Conservation (phyloP, 2,888 invertebrate species). For the Chromoteleia sp. region DNA sequence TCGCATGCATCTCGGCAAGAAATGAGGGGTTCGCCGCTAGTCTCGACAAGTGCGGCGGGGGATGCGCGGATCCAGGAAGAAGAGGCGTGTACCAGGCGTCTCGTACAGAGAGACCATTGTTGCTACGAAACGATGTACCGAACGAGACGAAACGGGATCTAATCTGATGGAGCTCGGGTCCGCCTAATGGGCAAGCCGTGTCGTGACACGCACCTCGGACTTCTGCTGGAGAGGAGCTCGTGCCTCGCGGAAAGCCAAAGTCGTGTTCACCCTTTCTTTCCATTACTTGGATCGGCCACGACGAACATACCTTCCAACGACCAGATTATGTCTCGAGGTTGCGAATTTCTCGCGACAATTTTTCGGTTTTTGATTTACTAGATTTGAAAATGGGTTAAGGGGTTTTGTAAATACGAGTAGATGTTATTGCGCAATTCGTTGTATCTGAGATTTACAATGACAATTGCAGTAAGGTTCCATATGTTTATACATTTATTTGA, state of each 20-base stretch:
- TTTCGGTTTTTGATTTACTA: conserved; percentile 5
- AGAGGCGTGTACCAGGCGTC: conserved; percentile 52
- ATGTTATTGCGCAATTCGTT: no score
- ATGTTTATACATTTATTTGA: no score
- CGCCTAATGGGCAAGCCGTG: conserved; percentile 85
- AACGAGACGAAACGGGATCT: conserved; percentile 80
- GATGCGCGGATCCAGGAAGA: conserved; percentile 77
- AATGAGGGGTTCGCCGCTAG: conserved; percentile 48
- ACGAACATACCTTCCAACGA: conserved; percentile 29
- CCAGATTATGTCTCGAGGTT: conserved; percentile 30
- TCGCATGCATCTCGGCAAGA: conserved; percentile 59
- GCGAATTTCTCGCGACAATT: conserved; percentile 30
- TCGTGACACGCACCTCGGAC: conserved; percentile 83
- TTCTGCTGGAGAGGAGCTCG: conserved; percentile 73
- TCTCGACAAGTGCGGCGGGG: conserved; percentile 35
- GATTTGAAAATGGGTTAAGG: neutral
- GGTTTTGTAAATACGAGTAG: no score
- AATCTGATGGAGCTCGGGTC: conserved; percentile 83
- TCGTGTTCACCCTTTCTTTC: conserved; percentile 78
- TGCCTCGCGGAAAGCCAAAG: conserved; percentile 79
- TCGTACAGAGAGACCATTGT: conserved; percentile 64
- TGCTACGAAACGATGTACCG: conserved; percentile 64
- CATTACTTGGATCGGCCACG: conserved; percentile 27
- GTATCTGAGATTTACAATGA: no score
- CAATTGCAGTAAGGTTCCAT: no score